A percentile compares a stretch with the other conserved stretches of the same genome.
Evolutionary conservation across 2,888 invertebrate genomes (phyloP).

Genomic region (Saturnia japonica): DNA sequence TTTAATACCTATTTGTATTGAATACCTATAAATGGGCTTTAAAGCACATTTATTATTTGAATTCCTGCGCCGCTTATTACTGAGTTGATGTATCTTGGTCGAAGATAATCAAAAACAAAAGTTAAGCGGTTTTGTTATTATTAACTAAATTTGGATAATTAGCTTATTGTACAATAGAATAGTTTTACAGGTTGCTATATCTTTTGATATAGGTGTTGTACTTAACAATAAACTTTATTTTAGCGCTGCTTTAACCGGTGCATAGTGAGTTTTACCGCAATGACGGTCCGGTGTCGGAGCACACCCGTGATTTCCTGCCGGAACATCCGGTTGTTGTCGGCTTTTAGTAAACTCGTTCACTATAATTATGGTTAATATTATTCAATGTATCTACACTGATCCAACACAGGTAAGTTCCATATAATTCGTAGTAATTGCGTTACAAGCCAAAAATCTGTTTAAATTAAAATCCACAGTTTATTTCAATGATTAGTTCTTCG

Average conservation of each 20-base stretch:
- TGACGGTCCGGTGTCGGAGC: neutral
- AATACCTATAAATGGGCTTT: neutral
- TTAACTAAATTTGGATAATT: neutral
- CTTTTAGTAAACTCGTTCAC: constrained; percentile 22
- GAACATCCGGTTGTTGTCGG: constrained; percentile 43
- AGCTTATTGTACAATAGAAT: neutral
- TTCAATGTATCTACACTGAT: neutral
- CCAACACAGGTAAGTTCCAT: neutral
- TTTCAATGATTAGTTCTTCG: neutral
- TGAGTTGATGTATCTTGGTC: neutral
- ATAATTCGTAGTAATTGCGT: neutral
- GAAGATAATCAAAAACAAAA: neutral
- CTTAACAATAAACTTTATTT: neutral
- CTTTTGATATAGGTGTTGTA: no score
- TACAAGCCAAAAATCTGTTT: neutral
- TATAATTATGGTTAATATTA: neutral
- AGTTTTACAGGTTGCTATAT: neutral
- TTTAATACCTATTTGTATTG: no score
- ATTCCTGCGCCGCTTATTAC: neutral
- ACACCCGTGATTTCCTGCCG: constrained; percentile 45
- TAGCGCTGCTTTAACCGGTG: neutral
- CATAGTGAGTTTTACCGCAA: constrained; percentile 12
- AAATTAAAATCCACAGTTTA: neutral
- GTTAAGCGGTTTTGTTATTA: neutral
- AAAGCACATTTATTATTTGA: neutral